Percentiles rank a stretch among this genome's conserved stretches.
Conservation (phyloP, 2,797 vertebrate species). For the Gymnopithys bicolor region DNA sequence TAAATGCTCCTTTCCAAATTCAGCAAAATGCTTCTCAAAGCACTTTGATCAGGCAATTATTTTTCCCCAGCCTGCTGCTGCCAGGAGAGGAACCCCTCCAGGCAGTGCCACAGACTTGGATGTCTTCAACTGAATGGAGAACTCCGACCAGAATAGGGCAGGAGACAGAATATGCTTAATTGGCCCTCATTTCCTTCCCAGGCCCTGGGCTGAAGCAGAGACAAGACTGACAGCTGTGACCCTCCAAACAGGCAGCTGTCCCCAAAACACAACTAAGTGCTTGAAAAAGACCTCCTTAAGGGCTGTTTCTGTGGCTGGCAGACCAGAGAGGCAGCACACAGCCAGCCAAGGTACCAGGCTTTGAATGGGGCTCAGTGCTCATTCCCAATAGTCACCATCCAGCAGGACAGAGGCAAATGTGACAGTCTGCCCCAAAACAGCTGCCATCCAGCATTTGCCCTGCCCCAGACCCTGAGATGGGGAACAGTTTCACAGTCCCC, state of each 20-base stretch:
- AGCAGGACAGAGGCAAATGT: rapidly evolving
- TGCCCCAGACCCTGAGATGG: not conserved
- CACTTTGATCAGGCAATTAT: not conserved
- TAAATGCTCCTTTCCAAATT: not conserved
- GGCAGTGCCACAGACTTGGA: not conserved
- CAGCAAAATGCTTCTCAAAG: not conserved
- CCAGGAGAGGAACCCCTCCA: not conserved
- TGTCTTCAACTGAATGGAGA: not conserved
- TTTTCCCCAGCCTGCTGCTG: not conserved
- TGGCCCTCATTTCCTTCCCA: not conserved
- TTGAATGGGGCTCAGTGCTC: not conserved
- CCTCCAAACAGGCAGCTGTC: not conserved
- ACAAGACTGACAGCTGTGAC: not conserved
- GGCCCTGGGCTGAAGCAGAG: not conserved
- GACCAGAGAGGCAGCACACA: not conserved
- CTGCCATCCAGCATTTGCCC: not conserved
- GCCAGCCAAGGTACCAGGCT: not conserved
- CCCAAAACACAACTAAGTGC: not conserved
- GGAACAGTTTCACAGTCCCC: not conserved
- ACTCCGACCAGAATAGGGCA: not conserved
- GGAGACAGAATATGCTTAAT: not conserved
- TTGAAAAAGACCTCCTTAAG: not conserved
- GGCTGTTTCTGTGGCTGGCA: rapidly evolving
- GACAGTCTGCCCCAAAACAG: rapidly evolving
- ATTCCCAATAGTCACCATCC: not conserved